A percentile compares a stretch with the other conserved stretches of the same genome.
Conservation (phyloP, 2,797 vertebrate species). For the Chloroceryle inda region DNA sequence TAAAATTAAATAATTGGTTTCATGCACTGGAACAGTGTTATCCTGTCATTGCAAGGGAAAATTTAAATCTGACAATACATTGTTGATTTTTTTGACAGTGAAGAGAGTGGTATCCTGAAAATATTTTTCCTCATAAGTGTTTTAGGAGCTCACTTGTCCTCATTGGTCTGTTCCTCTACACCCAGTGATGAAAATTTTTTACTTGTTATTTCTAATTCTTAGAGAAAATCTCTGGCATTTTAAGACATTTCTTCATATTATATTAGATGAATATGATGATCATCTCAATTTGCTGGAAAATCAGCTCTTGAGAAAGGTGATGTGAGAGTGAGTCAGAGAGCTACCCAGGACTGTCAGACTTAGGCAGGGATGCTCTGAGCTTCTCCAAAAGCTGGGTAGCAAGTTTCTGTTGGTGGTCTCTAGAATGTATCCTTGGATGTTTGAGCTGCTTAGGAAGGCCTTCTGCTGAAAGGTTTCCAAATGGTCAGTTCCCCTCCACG, state of each 20-base stretch:
- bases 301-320: background rate
- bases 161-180: background rate
- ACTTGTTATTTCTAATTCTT: background rate
- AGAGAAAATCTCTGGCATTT: background rate
- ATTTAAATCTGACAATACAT: background rate
- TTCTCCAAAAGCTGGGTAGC: background rate
- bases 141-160: background rate
- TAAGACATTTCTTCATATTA: background rate
- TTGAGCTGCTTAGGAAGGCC: background rate
- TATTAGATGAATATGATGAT: background rate
- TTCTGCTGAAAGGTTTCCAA: background rate
- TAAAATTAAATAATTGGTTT: background rate
- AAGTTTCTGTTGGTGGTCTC: background rate
- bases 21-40: fast-evolving
- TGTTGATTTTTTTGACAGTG: background rate
- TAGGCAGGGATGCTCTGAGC: background rate
- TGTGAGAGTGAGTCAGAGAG: background rate
- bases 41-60: background rate
- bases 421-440: background rate
- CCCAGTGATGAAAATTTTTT: background rate
- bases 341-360: fast-evolving
- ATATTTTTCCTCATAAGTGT: background rate
- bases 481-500: background rate
- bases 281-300: background rate
- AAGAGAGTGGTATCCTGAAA: background rate